A percentile compares a stretch with the other conserved stretches of the same genome.
These are phyloP conservation scores for Fulica atra DNA, from an alignment of 2,113 vertebrate species.

Conservation along the genomic window DNA sequence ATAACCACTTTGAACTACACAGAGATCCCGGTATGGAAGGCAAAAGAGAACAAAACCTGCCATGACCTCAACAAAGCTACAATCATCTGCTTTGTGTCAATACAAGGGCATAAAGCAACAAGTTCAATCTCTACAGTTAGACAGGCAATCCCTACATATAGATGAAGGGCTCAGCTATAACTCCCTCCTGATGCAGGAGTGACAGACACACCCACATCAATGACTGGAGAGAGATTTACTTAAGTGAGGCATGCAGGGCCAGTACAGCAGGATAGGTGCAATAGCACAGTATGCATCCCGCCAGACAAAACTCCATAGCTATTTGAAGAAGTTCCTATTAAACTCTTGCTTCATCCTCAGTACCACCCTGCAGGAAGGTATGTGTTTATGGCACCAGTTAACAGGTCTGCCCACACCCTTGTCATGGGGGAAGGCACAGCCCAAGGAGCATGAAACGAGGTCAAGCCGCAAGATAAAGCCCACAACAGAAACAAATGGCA, in stretches of 20 bases:
- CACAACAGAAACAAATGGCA: neutral
- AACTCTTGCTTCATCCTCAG: slow-evolving; percentile 57
- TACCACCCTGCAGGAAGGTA: slow-evolving; percentile 56
- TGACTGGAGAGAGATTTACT: slow-evolving; percentile 41
- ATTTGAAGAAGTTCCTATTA: slow-evolving; percentile 66
- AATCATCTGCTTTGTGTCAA: neutral
- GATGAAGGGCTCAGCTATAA: neutral
- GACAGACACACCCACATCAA: slow-evolving; percentile 32
- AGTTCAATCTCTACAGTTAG: slow-evolving; percentile 3
- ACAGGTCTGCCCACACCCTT: slow-evolving; percentile 50
- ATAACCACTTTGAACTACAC: neutral
- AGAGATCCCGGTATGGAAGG: neutral
- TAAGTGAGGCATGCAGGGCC: slow-evolving; percentile 29
- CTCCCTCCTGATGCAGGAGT: neutral
- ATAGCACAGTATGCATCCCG: neutral
- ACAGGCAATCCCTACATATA: neutral
- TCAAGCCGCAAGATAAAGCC: slow-evolving; percentile 25
- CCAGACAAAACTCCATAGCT: slow-evolving; percentile 7
- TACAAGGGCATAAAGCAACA: neutral
- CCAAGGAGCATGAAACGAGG: slow-evolving; percentile 49
- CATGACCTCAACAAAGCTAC: slow-evolving; percentile 14
- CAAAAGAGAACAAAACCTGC: neutral
- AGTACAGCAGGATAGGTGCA: slow-evolving; percentile 27
- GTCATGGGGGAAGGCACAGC: slow-evolving; percentile 48
- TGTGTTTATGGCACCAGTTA: slow-evolving; percentile 63